Percentiles rank a stretch among this genome's conserved stretches.
Evolutionary conservation across 1,140 invertebrate genomes (phyloP).

Genomic region (Andrena cerasifolii): DNA sequence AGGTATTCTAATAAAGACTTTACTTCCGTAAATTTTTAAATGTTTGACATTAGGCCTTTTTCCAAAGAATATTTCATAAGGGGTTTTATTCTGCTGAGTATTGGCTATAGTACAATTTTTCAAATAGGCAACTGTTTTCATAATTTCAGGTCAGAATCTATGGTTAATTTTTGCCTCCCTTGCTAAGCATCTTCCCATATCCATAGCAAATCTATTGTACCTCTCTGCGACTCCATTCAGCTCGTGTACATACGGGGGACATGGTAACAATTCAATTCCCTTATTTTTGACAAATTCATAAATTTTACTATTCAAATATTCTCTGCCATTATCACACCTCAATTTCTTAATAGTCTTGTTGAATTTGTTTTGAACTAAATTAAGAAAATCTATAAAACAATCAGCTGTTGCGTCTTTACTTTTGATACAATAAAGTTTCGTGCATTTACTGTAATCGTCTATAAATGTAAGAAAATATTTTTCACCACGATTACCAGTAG

Average conservation of each 20-base stretch:
- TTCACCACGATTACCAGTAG: not conserved
- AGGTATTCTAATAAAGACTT: conserved; percentile 46
- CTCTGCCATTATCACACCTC: not conserved
- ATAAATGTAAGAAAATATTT: conserved; percentile 20
- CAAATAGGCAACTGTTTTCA: not conserved
- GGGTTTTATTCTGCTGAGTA: conserved; percentile 23
- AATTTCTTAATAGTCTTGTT: not conserved
- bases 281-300: not conserved
- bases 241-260: conserved; percentile 45
- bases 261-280: conserved; percentile 25
- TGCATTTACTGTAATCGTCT: conserved; percentile 5
- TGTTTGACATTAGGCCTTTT: conserved; percentile 38
- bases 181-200: conserved; percentile 40
- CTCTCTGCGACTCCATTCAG: conserved; percentile 40
- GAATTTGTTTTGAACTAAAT: not conserved
- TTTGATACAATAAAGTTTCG: not conserved
- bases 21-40: conserved; percentile 50
- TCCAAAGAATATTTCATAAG: conserved; percentile 45
- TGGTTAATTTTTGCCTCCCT: conserved; percentile 34
- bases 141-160: conserved; percentile 3
- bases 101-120: conserved; percentile 64
- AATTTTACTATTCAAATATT: conserved; percentile 24
- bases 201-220: conserved; percentile 34
- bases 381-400: not conserved
- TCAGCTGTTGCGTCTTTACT: conserved; percentile 1